Evolutionary conservation across 2,888 invertebrate species (phyloP), one percentile per base, ranked within the genome.

Genomic region (Noctua janthina): DNA sequence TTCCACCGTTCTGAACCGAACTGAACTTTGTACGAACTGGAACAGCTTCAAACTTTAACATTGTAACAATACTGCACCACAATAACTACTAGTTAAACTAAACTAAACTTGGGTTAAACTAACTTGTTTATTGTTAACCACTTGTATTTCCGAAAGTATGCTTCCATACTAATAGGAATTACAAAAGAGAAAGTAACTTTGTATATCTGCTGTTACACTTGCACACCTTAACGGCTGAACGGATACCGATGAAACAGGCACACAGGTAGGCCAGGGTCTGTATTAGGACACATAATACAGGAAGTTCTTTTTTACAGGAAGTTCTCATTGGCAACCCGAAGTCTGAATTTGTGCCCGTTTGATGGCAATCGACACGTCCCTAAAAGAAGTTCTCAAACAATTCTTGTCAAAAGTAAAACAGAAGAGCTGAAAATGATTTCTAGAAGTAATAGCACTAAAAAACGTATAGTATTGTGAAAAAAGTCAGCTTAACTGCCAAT

Each of bases 21-120:
- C 17, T 39, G 15, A 83, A 78, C 64, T 70, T 20, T 43, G 8
- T 13, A 17, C 49, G 35, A 68, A 74, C 81, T 78, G 17, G 66
- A 62, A 74, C 85, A 74, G 46, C 2, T 1, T 17, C 11, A 71
- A 85, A 85, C 66, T 71, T 66, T 29, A n/a, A 46, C 70, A 39
- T 51, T 62, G 70, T 20, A 66, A 81, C 81, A 74, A 56, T 56
- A 80, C 66, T 29, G 76, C 49, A 35, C 11, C 20, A 72, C 20
- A 69, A 49, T 29, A 46, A 62, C 17, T 75, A 15, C 46, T 49
- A 66, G 68, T 71, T 62, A 29, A 54, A 71, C 56, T 49, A 39
- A 77, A 49, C 64, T 82, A 13, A 69, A 64, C 62, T 71, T 29
- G 39, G n/a, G 49, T 62, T 54, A 54, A 70, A 62, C 54, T 54